Conservation (phyloP, 2,888 invertebrate genomes). For the Neria commutata region DNA sequence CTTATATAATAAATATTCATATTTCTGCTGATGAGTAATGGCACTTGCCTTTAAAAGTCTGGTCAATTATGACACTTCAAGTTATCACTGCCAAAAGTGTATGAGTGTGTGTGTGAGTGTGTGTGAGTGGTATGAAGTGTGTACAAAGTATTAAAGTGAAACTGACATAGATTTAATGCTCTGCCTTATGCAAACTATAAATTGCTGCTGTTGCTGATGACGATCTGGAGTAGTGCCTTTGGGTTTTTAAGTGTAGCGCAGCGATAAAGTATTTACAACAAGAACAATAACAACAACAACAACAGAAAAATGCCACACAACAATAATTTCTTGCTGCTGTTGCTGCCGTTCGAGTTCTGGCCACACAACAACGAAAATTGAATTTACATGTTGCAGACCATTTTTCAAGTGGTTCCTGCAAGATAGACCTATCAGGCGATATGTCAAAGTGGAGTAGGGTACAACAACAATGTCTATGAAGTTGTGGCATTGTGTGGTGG, state of each 20-base stretch:
- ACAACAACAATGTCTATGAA: background rate
- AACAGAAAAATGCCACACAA: constrained; percentile 9
- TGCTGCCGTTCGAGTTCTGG: constrained; percentile 18
- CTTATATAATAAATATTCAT: constrained; percentile 34
- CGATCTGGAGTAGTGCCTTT: background rate
- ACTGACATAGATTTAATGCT: constrained; percentile 52
- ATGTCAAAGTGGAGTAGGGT: constrained; percentile 15
- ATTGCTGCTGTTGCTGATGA: constrained; percentile 36
- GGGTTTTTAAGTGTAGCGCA: too few species aligned
- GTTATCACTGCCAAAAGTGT: constrained; percentile 46
- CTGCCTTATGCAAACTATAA: constrained; percentile 29
- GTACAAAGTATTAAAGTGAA: background rate
- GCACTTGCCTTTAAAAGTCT: constrained; percentile 55
- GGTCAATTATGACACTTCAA: constrained; percentile 60
- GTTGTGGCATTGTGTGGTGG: constrained; percentile 2
- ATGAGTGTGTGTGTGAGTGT: too few species aligned
- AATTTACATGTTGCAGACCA: constrained; percentile 57
- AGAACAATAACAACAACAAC: too few species aligned
- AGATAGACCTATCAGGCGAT: constrained; percentile 14
- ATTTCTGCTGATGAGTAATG: constrained; percentile 49
- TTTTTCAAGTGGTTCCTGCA: constrained; percentile 47
- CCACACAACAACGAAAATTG: constrained; percentile 56
- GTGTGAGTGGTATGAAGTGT: constrained; percentile 12
- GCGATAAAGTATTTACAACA: too few species aligned
- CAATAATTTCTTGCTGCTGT: constrained; percentile 14